Base-by-base conservation (phyloP, 64 coral and sea anemone species). In the Montipora cactus region DNA sequence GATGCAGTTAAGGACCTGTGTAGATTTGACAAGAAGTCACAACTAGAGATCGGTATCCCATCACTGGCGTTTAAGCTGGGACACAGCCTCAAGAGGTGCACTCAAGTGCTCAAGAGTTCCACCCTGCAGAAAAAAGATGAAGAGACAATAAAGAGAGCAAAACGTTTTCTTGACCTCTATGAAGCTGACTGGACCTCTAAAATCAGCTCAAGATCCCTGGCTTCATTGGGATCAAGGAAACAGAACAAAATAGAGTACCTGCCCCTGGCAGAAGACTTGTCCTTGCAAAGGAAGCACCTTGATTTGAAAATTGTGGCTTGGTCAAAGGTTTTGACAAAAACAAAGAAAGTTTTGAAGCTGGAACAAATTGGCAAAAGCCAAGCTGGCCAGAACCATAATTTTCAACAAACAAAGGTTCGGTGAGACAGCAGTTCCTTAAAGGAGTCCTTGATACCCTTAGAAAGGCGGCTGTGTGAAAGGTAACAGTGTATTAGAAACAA, bases 331-430 rank as follows among this genome's bases (percentile, higher is more conserved):
- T 12, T 74, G 15, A 75, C 6, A 25, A 16, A 88, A 75, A 25
- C 25, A 44, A 21, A 18, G 14, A 25, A 47, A 47, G 64, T 49
- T 74, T 37, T 45, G 13, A 9, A 64, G 18, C 14, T 88, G 91
- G 91, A 21, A 11, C 22, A 86, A 49, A 18, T 66, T 93, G 18
- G 91, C 91, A 71, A 87, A 87, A 25, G 67, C 75, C 10, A 78
- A 73, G 6, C 59, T 93, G 53, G 55, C 75, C 37, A 93, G 84
- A 61, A 59, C 88, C 7, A 79, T 93, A 3, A 79, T 88, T 53
- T 79, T 93, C 15, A 93, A 93, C 74, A 93, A 93, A 28, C 77
- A 82, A 53, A 55, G 82, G 66, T 59, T 71, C 4, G 82, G 81
- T 7, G 91, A 93, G 58, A 76, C 91, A 2, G 79, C 19, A 77